Evolutionary conservation across 1,140 invertebrate genomes (phyloP).

Genomic region (Psilanteris sp.): DNA sequence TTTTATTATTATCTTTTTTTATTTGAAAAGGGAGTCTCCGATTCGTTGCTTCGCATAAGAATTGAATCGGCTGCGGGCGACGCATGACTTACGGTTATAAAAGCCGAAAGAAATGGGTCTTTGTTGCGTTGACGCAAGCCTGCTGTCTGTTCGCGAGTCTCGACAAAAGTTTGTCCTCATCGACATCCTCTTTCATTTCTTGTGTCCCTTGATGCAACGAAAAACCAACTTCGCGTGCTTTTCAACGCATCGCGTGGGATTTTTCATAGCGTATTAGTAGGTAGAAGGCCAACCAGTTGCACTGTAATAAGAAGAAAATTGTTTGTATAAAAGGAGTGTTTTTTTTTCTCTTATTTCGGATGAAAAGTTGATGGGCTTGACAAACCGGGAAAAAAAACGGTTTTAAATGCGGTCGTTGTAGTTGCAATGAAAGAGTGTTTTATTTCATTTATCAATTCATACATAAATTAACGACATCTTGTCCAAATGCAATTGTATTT

Average conservation of each 20-base stretch:
- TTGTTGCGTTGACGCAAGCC: constrained; percentile 32
- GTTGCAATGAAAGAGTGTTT: too few species aligned
- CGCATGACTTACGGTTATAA: constrained; percentile 50
- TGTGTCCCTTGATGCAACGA: constrained; percentile 16
- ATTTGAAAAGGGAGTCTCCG: constrained; percentile 14
- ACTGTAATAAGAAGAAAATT: constrained; percentile 2
- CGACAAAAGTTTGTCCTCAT: constrained; percentile 45
- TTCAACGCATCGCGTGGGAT: constrained; percentile 33
- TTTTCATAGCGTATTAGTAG: constrained; percentile 21
- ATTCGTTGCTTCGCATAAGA: constrained; percentile 38
- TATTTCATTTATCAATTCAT: too few species aligned
- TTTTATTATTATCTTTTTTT: too few species aligned
- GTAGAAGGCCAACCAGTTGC: constrained; percentile 8
- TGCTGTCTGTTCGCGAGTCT: constrained; percentile 36
- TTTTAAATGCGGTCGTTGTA: background rate
- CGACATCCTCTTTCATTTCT: constrained; percentile 31
- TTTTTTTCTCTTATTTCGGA: background rate
- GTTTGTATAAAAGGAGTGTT: background rate
- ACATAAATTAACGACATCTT: too few species aligned
- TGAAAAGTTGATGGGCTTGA: background rate
- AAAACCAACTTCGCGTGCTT: constrained; percentile 36
- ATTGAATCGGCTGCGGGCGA: constrained; percentile 42
- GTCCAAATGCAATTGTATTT: too few species aligned
- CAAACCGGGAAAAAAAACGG: background rate
- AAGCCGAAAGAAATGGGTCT: constrained; percentile 43